phyloP scores from a whole-genome alignment of 2,888 invertebrate species.

The Limnephilus lunatus region DNA sequence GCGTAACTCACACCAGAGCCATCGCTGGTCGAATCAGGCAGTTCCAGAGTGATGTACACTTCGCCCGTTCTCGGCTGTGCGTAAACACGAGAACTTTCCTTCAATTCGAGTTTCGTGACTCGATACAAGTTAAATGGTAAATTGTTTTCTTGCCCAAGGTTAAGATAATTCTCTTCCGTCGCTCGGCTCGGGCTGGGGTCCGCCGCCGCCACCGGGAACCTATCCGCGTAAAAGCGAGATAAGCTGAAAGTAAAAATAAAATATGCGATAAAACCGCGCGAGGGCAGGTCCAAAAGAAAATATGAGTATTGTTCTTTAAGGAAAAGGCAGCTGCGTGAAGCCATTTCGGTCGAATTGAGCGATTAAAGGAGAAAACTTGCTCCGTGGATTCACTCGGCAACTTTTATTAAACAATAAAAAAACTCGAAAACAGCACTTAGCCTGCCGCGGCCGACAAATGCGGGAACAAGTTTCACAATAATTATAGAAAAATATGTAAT shows the following conservation, averaged over 20 bases:
- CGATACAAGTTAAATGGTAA: conserved; percentile 38
- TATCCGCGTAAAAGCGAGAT: conserved; percentile 27
- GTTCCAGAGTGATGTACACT: not conserved
- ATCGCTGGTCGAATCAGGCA: not conserved
- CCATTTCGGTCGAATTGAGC: conserved; percentile 45
- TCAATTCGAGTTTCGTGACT: conserved; percentile 41
- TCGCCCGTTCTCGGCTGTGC: not conserved
- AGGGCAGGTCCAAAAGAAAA: conserved; percentile 38
- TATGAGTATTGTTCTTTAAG: conserved; percentile 41
- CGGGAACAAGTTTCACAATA: conserved; percentile 52
- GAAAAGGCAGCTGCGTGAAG: conserved; percentile 45
- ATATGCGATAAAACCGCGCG: conserved; percentile 45
- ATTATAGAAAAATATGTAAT: conserved; percentile 32
- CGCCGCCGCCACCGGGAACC: not conserved
- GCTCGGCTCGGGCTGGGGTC: not conserved
- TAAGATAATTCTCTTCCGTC: conserved; percentile 13
- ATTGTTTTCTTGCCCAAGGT: conserved; percentile 38
- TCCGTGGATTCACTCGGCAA: conserved; percentile 40
- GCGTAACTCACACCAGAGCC: not conserved
- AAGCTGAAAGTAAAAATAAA: conserved; percentile 44
- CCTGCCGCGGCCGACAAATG: conserved; percentile 23
- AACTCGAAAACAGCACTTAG: conserved; percentile 53
- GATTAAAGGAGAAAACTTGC: conserved; percentile 45
- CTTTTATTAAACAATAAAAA: conserved; percentile 61
- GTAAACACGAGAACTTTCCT: conserved; percentile 35